Conservation (phyloP, 2,888 invertebrate genomes). For the Agrenia bidenticulata region DNA sequence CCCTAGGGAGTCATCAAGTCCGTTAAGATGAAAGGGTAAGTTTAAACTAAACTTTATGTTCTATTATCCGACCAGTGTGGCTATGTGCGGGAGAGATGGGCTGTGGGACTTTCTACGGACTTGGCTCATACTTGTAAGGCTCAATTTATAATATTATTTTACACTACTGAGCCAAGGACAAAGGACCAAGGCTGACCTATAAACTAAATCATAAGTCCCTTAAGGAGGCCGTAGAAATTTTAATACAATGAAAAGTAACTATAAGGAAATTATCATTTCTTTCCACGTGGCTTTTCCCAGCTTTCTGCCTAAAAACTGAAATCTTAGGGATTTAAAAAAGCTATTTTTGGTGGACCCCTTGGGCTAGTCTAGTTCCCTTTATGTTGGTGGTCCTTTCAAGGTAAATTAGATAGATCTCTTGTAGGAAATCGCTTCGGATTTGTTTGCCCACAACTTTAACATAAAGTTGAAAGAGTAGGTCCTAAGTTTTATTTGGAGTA, state of each 20-base stretch:
- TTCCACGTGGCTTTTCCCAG: background rate
- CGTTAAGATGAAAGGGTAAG: conserved; percentile 15
- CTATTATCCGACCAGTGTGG: background rate
- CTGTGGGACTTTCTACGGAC: background rate
- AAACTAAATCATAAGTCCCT: conserved; percentile 5
- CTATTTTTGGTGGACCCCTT: no score
- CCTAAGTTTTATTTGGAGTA: no score
- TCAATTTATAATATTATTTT: no score
- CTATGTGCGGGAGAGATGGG: background rate
- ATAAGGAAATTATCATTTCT: background rate
- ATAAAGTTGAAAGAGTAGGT: no score
- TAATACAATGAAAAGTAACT: background rate
- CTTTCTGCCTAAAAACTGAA: no score
- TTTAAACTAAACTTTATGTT: conserved; percentile 16
- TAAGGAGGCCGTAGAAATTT: background rate
- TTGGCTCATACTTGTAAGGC: no score
- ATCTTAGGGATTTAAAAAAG: no score
- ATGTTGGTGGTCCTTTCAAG: no score
- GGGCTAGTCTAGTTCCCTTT: no score
- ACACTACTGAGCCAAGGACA: background rate
- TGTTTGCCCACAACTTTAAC: no score
- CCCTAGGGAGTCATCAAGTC: conserved; percentile 16
- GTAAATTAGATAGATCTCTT: no score
- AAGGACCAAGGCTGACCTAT: background rate
- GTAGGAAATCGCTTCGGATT: no score